Base-by-base conservation (phyloP, 2,888 invertebrate species). In the Meganola albula region DNA sequence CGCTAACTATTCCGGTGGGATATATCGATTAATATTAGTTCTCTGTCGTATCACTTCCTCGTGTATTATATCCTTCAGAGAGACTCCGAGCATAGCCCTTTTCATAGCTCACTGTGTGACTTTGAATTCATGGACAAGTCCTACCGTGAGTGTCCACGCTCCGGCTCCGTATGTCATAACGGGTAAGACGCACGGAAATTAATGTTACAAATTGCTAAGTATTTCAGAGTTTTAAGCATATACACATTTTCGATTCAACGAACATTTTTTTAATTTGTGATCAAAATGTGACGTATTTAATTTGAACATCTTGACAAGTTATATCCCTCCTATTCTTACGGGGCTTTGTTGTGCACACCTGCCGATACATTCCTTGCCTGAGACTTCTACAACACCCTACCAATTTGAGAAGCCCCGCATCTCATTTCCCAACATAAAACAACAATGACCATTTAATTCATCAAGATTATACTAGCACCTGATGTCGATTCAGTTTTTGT, bases 351-450 rank as follows among this genome's bases (percentile, higher is more conserved):
- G 40, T 32, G 65, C 66, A 71, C 84, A 84, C 84, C 84, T 84
- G 84, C 79, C 78, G 68, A 47, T 54, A 57, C 77, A 84, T 83
- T 79, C 83, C 79, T 62, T 58, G 63, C 69, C 59, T 64, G 55
- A 53, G 75, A 72, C 74, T 72, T 75, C 74, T 65, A 54, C 57
- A 61, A 40, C 50, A 41, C 58, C 55, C 56, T 37, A 56, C 57
- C 59, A 48, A 61, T 56, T 55, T 52, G 47, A 53, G 46, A 44
- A 53, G 53, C 50, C 52, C 46, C 47, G 38, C 43, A 38, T 40
- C 34, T 34, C 25, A 35, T 37, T 25, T 40, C 27, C 37, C 40
- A 20, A 48, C 41, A 48, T 50, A 40, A 36, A 59, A 47, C 42
- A 56, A 56, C 51, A 59, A 59, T 48, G 40, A 43, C 34, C 35